Percentiles rank a stretch among this genome's conserved stretches.
Evolutionary conservation across 2,888 invertebrate genomes (phyloP).

Genomic region (Ochropacha duplaris): DNA sequence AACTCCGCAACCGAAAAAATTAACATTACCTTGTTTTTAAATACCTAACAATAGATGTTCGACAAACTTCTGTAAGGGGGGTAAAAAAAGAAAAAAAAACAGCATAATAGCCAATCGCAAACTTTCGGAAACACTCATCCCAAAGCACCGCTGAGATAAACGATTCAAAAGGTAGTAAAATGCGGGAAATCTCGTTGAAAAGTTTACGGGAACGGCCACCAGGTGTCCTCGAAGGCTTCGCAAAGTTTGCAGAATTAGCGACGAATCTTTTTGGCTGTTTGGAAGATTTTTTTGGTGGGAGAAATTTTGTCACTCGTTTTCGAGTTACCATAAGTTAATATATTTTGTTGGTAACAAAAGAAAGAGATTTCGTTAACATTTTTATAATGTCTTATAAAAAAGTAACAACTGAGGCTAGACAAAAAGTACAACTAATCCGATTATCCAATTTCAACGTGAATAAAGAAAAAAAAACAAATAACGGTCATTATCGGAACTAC

Average conservation of each 20-base stretch:
- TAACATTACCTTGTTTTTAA: not conserved
- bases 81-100: conserved; percentile 39
- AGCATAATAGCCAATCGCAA: conserved; percentile 57
- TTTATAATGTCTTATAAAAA: not conserved
- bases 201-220: conserved; percentile 53
- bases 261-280: conserved; percentile 25
- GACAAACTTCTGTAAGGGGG: conserved; percentile 3
- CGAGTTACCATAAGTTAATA: not conserved
- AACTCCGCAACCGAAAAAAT: not conserved
- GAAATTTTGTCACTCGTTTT: conserved; percentile 29
- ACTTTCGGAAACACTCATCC: conserved; percentile 57
- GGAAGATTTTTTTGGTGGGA: conserved; percentile 30
- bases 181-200: conserved; percentile 28
- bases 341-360: not conserved
- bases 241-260: conserved; percentile 53
- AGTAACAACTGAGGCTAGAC: not conserved
- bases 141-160: conserved; percentile 50
- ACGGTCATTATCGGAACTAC: conserved; percentile 25
- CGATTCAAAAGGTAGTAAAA: conserved; percentile 53
- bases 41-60: not conserved
- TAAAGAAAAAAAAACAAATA: not conserved
- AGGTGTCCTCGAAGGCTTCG: conserved; percentile 50
- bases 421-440: not conserved
- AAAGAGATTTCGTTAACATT: not conserved
- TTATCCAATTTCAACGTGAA: not conserved